Conservation (phyloP, 2,888 invertebrate species). For the Ectemnius continuus region DNA sequence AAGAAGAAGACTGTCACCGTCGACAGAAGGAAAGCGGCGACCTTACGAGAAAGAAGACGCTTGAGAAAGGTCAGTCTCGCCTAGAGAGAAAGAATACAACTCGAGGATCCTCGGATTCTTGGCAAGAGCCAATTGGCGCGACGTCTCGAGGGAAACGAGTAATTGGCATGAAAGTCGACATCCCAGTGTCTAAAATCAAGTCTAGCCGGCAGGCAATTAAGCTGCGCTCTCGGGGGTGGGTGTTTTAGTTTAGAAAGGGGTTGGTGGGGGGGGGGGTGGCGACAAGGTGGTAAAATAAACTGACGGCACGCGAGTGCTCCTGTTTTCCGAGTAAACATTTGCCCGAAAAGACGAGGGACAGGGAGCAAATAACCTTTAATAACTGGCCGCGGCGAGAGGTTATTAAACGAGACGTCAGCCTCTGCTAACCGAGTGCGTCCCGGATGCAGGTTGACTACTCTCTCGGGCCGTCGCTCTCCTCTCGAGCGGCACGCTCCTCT, state of each 20-base stretch:
- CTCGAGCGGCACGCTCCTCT: too few relatives aligned
- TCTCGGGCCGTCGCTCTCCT: too few relatives aligned
- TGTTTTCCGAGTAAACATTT: constrained; percentile 36
- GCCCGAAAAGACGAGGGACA: constrained; percentile 23
- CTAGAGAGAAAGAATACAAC: too few relatives aligned
- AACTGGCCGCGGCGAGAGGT: neutral
- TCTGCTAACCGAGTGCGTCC: too few relatives aligned
- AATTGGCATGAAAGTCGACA: too few relatives aligned
- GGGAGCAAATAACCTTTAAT: constrained; percentile 28
- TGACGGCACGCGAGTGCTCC: constrained; percentile 8
- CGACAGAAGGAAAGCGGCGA: constrained; percentile 98
- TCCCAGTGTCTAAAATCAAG: too few relatives aligned
- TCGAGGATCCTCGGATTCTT: too few relatives aligned
- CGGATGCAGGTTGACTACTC: too few relatives aligned
- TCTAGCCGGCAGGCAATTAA: neutral
- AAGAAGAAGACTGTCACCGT: constrained; percentile 97
- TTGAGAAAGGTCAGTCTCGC: constrained; percentile 88
- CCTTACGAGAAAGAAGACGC: constrained; percentile 93
- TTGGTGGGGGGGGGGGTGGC: neutral
- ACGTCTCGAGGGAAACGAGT: too few relatives aligned
- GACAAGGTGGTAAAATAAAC: neutral
- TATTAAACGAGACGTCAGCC: constrained; percentile 17
- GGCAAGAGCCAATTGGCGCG: too few relatives aligned
- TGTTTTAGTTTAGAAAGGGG: too few relatives aligned
- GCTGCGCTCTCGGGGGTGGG: too few relatives aligned